phyloP scores from a whole-genome alignment of 2,888 invertebrate genomes.

The Caenorhabditis plicata region DNA sequence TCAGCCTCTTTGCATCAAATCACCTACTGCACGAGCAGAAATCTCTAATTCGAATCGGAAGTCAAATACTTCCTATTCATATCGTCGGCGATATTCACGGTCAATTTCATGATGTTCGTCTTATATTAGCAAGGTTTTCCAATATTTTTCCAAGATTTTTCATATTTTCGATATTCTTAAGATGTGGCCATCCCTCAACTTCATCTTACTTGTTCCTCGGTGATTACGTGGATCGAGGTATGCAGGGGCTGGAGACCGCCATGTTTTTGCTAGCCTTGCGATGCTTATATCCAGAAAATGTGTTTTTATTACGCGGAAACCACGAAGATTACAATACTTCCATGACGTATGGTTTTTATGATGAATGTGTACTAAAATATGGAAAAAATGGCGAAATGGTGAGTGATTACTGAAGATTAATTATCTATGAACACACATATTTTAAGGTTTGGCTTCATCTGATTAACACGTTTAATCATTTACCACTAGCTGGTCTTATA shows the following conservation, averaged over 20 bases:
- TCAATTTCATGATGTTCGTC: conserved; percentile 53
- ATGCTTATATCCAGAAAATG: conserved; percentile 47
- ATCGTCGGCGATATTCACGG: conserved; percentile 58
- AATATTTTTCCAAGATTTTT: conserved; percentile 5
- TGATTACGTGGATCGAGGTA: conserved; percentile 46
- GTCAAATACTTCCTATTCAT: conserved; percentile 33
- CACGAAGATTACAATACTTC: conserved; percentile 60
- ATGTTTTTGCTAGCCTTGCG: conserved; percentile 30
- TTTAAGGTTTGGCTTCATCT: conserved; percentile 50
- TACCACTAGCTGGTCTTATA: conserved; percentile 52
- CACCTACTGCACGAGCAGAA: conserved; percentile 34
- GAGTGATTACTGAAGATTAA: neutral
- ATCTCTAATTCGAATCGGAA: conserved; percentile 39
- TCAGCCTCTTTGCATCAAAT: conserved; percentile 40
- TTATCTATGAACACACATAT: no score
- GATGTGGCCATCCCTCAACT: conserved; percentile 17
- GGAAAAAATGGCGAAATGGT: conserved; percentile 27
- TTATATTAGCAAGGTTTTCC: conserved; percentile 40
- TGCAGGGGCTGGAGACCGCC: conserved; percentile 35
- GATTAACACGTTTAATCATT: conserved; percentile 52
- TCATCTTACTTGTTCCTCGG: conserved; percentile 40
- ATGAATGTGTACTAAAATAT: conserved; percentile 46
- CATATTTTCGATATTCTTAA: neutral
- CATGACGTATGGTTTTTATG: conserved; percentile 57
- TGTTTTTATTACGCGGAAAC: conserved; percentile 51